phyloP scores from a whole-genome alignment of 2,888 invertebrate species.

The Tigriopus californicus region DNA sequence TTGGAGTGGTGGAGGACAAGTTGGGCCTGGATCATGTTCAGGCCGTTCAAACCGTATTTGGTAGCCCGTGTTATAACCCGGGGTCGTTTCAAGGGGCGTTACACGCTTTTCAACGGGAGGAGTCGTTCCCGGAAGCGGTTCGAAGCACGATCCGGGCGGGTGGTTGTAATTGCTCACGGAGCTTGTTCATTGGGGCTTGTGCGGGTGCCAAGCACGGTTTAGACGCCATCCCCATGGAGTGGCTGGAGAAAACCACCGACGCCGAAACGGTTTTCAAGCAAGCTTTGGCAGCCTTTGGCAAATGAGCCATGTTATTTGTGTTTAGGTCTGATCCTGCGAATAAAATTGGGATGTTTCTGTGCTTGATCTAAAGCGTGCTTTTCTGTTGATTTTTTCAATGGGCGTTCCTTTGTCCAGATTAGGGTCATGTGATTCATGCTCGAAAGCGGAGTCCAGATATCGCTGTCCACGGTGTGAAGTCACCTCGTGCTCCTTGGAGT shows the following conservation, averaged over 20 bases:
- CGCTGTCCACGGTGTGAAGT: too few species aligned
- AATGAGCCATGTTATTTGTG: too few species aligned
- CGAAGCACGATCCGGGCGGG: not conserved
- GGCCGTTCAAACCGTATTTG: not conserved
- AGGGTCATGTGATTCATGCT: too few species aligned
- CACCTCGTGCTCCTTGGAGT: too few species aligned
- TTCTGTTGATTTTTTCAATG: too few species aligned
- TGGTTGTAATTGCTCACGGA: not conserved
- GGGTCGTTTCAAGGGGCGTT: not conserved
- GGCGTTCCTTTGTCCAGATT: too few species aligned
- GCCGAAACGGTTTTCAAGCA: not conserved
- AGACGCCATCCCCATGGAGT: not conserved
- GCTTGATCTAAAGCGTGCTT: too few species aligned
- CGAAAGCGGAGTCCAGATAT: too few species aligned
- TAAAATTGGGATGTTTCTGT: too few species aligned
- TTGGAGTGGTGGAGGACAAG: not conserved
- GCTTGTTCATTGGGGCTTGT: not conserved
- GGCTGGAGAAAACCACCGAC: constrained; percentile 5
- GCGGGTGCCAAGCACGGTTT: not conserved
- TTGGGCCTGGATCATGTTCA: not conserved
- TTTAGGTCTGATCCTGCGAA: too few species aligned
- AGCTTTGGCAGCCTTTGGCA: not conserved
- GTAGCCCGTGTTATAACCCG: constrained; percentile 1
- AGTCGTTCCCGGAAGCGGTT: not conserved
- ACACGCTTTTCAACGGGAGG: not conserved